Percentiles rank a stretch among this genome's conserved stretches.
These are phyloP conservation scores for Erebia epiphron DNA, from an alignment of 2,888 invertebrate genomes.

Conservation along the genomic window DNA sequence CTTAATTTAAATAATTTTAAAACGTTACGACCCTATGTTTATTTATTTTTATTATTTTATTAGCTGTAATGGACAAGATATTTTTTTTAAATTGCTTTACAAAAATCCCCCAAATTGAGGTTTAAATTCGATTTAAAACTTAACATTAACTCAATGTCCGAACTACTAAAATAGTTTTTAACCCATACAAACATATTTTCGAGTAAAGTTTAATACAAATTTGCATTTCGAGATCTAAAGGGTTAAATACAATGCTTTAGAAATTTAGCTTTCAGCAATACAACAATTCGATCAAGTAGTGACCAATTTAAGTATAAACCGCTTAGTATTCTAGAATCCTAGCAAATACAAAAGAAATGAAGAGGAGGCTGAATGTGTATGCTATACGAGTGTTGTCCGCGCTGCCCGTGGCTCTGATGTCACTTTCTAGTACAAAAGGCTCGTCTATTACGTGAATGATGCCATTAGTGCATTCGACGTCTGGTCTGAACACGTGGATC, in stretches of 20 bases:
- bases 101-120: background rate
- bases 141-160: background rate
- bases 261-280: background rate
- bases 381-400: slow-evolving; percentile 57
- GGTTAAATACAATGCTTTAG: background rate
- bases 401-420: slow-evolving; percentile 87
- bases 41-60: slow-evolving; percentile 15
- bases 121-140: slow-evolving; percentile 5
- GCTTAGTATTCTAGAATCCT: slow-evolving; percentile 62
- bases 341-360: slow-evolving; percentile 58
- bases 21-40: slow-evolving; percentile 22
- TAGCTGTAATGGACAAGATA: slow-evolving; percentile 31
- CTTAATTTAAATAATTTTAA: slow-evolving; percentile 27
- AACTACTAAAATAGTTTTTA: background rate
- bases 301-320: slow-evolving; percentile 32
- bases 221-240: no score
- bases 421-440: slow-evolving; percentile 92
- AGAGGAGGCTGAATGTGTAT: slow-evolving; percentile 52
- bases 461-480: slow-evolving; percentile 97
- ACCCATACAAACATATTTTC: background rate
- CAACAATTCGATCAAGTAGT: background rate
- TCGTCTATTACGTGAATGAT: slow-evolving; percentile 96
- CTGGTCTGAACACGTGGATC: slow-evolving; percentile 93
- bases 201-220: background rate
- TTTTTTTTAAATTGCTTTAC: slow-evolving; percentile 8